Evolutionary conservation across 2,888 invertebrate species (phyloP).

Genomic region (Eulithis testata): DNA sequence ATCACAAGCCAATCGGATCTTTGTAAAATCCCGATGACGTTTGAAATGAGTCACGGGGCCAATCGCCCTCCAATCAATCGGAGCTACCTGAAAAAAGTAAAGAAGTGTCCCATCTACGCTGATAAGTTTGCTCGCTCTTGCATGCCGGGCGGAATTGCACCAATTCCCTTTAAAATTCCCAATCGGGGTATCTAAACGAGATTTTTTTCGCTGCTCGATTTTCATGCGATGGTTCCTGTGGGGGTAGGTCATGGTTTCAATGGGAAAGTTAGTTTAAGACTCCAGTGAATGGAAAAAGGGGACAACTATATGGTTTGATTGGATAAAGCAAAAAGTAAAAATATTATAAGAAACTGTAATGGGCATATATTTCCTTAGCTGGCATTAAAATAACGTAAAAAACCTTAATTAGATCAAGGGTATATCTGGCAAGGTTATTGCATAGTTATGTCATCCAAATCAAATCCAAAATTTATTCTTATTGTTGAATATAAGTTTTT

Average conservation of each 20-base stretch:
- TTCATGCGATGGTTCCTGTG: constrained; percentile 30
- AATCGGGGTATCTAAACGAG: constrained; percentile 65
- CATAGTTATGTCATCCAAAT: too few relatives aligned
- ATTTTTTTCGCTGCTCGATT: constrained; percentile 46
- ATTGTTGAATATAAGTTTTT: too few relatives aligned
- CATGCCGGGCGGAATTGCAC: constrained; percentile 77
- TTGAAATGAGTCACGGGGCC: constrained; percentile 59
- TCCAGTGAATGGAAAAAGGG: background rate
- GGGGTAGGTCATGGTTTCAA: constrained; percentile 26
- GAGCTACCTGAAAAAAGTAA: constrained; percentile 76
- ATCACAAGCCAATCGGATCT: constrained; percentile 16
- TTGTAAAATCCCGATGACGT: constrained; percentile 22
- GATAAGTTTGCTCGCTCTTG: constrained; percentile 82
- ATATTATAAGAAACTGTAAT: too few relatives aligned
- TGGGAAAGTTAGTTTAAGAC: constrained; percentile 15
- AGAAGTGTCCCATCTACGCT: constrained; percentile 58
- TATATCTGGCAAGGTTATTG: too few relatives aligned
- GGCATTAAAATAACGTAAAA: too few relatives aligned
- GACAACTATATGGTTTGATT: too few relatives aligned
- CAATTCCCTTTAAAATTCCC: constrained; percentile 60
- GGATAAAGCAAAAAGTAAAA: too few relatives aligned
- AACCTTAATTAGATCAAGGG: too few relatives aligned
- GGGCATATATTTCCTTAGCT: too few relatives aligned
- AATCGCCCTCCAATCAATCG: constrained; percentile 72
- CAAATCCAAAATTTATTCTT: too few relatives aligned